Evolutionary conservation across 1,140 invertebrate genomes (phyloP).

Genomic region (Pseudomyrmex sp.): DNA sequence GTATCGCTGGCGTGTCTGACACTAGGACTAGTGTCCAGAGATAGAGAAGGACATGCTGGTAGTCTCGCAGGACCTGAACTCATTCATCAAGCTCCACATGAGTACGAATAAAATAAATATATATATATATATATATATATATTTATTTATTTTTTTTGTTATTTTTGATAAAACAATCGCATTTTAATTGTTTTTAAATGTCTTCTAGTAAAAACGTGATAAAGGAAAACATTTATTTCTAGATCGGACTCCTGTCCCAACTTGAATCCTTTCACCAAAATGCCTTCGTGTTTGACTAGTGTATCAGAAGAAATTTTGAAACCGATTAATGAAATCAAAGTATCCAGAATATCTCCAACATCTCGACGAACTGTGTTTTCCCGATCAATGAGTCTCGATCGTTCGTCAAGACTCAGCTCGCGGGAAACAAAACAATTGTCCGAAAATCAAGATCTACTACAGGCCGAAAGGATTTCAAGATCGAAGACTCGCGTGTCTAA

Average conservation of each 20-base stretch:
- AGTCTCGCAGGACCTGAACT: conserved; percentile 81
- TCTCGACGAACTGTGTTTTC: not conserved
- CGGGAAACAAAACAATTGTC: not conserved
- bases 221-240: conserved; percentile 15
- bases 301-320: not conserved
- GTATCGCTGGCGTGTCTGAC: conserved; percentile 82
- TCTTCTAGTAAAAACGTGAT: not conserved
- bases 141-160: no score
- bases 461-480: conserved; percentile 20
- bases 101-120: conserved; percentile 70
- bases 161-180: not conserved
- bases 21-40: conserved; percentile 79
- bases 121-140: no score
- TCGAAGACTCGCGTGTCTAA: not conserved
- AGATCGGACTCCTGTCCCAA: conserved; percentile 81
- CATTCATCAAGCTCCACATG: conserved; percentile 78
- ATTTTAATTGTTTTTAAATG: conserved; percentile 8
- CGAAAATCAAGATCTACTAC: conserved; percentile 2
- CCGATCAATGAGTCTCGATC: conserved; percentile 56
- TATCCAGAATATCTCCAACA: not conserved
- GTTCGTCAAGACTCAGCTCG: not conserved
- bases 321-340: not conserved
- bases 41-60: conserved; percentile 80
- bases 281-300: conserved; percentile 27
- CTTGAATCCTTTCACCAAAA: conserved; percentile 57